Percentiles rank a stretch among this genome's conserved stretches.
These are phyloP conservation scores for Acronicta alni DNA, from an alignment of 2,888 invertebrate species.

Conservation along the genomic window DNA sequence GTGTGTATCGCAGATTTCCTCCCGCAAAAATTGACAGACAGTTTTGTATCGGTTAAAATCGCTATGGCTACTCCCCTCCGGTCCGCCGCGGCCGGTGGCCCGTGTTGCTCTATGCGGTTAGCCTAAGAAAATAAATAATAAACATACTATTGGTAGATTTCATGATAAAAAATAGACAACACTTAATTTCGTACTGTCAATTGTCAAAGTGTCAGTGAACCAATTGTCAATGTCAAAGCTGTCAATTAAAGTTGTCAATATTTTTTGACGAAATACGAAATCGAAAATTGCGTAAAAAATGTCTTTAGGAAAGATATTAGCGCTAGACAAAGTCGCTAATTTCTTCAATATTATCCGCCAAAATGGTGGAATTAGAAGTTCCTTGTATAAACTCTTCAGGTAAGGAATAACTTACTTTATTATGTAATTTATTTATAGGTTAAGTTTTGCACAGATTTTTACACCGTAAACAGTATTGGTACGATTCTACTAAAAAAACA, in stretches of 20 bases:
- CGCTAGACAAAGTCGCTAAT: constrained; percentile 92
- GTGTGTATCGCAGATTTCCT: too few species aligned
- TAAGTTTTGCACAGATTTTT: constrained; percentile 60
- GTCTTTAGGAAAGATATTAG: constrained; percentile 91
- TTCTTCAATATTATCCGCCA: constrained; percentile 91
- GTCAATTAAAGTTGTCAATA: constrained; percentile 33
- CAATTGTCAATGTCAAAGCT: neutral
- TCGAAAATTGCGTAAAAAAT: constrained; percentile 57
- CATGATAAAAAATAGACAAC: too few species aligned
- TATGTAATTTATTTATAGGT: constrained; percentile 79
- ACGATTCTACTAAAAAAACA: neutral
- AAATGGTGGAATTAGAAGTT: constrained; percentile 92
- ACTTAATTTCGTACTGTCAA: neutral
- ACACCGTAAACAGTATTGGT: neutral
- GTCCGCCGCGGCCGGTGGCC: too few species aligned
- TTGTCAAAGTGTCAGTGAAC: too few species aligned
- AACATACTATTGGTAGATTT: too few species aligned
- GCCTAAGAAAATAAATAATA: too few species aligned
- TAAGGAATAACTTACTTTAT: constrained; percentile 75
- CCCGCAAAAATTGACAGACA: too few species aligned
- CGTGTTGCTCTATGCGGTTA: too few species aligned
- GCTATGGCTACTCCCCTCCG: too few species aligned
- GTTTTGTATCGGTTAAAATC: too few species aligned
- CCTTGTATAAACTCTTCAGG: constrained; percentile 93
- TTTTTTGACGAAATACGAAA: constrained; percentile 29